Percentiles rank a stretch among this genome's conserved stretches.
Evolutionary conservation across 1,140 invertebrate genomes (phyloP).

Genomic region (Micrasema minimum): DNA sequence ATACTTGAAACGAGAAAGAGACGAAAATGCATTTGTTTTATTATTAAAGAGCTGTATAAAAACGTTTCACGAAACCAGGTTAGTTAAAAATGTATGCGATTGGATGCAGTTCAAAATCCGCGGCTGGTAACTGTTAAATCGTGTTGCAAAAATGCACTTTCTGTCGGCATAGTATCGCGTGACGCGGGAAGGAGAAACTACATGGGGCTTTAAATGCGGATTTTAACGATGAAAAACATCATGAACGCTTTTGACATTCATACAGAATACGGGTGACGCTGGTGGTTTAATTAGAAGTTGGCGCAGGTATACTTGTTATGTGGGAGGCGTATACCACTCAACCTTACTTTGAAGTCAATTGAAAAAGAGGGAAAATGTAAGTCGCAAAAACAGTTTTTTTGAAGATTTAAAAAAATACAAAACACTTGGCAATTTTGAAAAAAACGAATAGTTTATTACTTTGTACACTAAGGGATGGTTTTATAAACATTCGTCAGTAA

Average conservation of each 20-base stretch:
- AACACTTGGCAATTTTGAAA: no score
- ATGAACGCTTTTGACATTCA: conserved; percentile 17
- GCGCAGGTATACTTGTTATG: neutral
- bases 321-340: neutral
- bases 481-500: no score
- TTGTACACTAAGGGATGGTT: no score
- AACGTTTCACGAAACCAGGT: no score
- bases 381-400: no score
- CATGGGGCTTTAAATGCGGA: conserved; percentile 7
- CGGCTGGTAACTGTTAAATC: no score
- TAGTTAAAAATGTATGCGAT: no score
- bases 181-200: neutral
- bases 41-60: no score
- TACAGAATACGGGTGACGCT: neutral
- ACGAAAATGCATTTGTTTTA: no score
- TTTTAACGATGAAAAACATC: conserved; percentile 27
- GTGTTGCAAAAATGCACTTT: conserved; percentile 26
- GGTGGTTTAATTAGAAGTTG: conserved; percentile 23
- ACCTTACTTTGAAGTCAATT: neutral
- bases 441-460: neutral
- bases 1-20: no score
- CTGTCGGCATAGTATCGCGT: conserved; percentile 9
- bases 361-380: conserved; percentile 3
- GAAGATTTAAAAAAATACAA: no score
- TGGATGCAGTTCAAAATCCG: no score